Conservation (phyloP, 2,888 invertebrate genomes). For the Anoplius nigerrimus region DNA sequence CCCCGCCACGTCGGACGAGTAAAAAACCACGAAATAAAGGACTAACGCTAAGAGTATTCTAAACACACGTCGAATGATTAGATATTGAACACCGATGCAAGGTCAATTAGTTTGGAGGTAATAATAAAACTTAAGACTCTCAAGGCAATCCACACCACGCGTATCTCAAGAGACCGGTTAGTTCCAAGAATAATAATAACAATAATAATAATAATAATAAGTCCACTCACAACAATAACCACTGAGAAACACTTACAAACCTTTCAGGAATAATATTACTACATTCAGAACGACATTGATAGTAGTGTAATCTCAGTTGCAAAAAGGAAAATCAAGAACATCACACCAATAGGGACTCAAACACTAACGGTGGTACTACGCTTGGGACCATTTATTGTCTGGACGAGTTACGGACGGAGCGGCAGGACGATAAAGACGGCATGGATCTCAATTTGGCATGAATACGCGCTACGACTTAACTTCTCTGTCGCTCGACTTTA, state of each 20-base stretch:
- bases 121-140: conserved; percentile 32
- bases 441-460: neutral
- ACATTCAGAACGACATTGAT: conserved; percentile 71
- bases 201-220: conserved; percentile 6
- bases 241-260: conserved; percentile 69
- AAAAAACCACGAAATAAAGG: conserved; percentile 42
- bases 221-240: conserved; percentile 65
- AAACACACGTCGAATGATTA: conserved; percentile 48
- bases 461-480: too few relatives aligned
- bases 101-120: conserved; percentile 40
- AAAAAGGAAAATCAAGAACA: conserved; percentile 64
- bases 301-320: conserved; percentile 57
- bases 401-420: conserved; percentile 1
- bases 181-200: conserved; percentile 19
- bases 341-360: conserved; percentile 70
- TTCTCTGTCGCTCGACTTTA: too few relatives aligned
- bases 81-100: conserved; percentile 61
- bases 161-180: conserved; percentile 37
- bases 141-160: conserved; percentile 50
- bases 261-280: conserved; percentile 53
- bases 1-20: conserved; percentile 29
- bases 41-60: conserved; percentile 49
- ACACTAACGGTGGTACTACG: conserved; percentile 68
- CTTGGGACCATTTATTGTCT: conserved; percentile 35
- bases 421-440: neutral